Evolutionary conservation across 92 coral and sea anemone genomes (phyloP).

Genomic region (Nematostella vectensis): DNA sequence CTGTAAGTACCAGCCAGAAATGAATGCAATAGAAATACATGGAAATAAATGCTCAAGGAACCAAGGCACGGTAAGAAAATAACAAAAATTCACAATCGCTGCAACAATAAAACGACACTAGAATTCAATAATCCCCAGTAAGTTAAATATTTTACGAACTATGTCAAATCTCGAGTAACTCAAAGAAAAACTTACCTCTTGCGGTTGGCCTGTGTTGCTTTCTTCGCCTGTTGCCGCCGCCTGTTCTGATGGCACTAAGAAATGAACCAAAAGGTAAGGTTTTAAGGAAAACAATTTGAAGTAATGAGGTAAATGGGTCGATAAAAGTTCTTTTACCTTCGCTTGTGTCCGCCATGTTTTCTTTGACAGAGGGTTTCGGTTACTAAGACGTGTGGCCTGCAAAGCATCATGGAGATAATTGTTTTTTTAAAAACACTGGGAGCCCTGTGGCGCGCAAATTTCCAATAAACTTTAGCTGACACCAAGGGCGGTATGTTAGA

Average conservation of each 20-base stretch:
- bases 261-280: conserved; percentile 3
- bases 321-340: conserved; percentile 12
- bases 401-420: conserved; percentile 46
- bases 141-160: too few relatives aligned
- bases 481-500: too few relatives aligned
- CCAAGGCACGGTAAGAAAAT: too few relatives aligned
- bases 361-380: conserved; percentile 39
- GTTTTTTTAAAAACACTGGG: too few relatives aligned
- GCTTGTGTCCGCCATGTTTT: conserved; percentile 86
- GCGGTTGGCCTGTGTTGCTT: conserved; percentile 43
- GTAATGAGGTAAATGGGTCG: not conserved
- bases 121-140: too few relatives aligned
- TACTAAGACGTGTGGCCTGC: conserved; percentile 50
- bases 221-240: conserved; percentile 53
- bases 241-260: conserved; percentile 44
- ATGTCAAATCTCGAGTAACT: not conserved
- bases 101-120: too few relatives aligned
- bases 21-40: too few relatives aligned
- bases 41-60: too few relatives aligned
- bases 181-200: conserved; percentile 32
- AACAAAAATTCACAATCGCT: too few relatives aligned
- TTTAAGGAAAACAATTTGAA: not conserved
- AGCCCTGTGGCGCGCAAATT: too few relatives aligned
- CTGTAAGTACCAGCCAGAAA: too few relatives aligned
- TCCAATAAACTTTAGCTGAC: too few relatives aligned